Conservation (phyloP, 2,888 invertebrate genomes). For the Ctenicera cuprea region DNA sequence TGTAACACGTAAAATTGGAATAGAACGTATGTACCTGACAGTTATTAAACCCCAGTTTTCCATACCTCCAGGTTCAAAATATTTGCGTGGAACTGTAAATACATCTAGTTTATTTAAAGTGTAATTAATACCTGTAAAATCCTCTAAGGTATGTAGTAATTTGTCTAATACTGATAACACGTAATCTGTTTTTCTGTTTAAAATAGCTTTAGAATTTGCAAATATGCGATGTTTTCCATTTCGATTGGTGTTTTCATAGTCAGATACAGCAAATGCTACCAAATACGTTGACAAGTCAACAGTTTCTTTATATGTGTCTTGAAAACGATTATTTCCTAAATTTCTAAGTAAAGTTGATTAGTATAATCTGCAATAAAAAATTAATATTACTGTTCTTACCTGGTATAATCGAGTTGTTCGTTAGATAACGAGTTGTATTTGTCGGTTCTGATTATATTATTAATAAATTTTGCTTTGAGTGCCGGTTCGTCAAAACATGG, state of each 20-base stretch:
- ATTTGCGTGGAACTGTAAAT: constrained; percentile 85
- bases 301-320: constrained; percentile 84
- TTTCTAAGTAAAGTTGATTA: constrained; percentile 13
- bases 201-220: constrained; percentile 81
- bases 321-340: constrained; percentile 20
- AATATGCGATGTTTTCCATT: constrained; percentile 80
- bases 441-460: constrained; percentile 66
- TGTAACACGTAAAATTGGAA: no score
- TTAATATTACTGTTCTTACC: constrained; percentile 21
- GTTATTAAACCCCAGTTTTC: constrained; percentile 95
- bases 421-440: constrained; percentile 32
- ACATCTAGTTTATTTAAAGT: constrained; percentile 80
- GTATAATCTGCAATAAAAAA: not conserved
- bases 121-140: constrained; percentile 76
- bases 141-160: constrained; percentile 73
- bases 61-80: constrained; percentile 89
- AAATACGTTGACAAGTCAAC: constrained; percentile 93
- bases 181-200: constrained; percentile 74
- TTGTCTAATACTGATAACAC: constrained; percentile 71
- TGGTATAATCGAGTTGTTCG: constrained; percentile 21
- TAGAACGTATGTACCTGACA: constrained; percentile 76
- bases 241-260: constrained; percentile 78
- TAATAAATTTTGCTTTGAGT: constrained; percentile 66
- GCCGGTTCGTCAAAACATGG: no score
- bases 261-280: constrained; percentile 88